phyloP scores from a whole-genome alignment of 2,797 vertebrate species.

The Ctenochaetus hawaiiensis region DNA sequence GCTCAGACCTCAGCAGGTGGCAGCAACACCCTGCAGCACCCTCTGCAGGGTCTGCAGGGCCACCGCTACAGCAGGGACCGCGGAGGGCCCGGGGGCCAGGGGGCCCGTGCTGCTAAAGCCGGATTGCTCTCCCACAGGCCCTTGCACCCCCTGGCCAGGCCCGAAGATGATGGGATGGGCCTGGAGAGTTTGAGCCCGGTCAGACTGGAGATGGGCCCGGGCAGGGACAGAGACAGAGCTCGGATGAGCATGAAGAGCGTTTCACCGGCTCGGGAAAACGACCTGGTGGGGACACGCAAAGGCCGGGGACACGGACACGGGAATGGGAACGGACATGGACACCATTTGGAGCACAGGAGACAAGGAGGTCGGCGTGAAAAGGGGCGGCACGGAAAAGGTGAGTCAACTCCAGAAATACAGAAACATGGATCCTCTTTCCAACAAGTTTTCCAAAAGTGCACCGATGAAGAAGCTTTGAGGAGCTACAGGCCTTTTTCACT shows the following conservation, averaged over 20 bases:
- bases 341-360: slow-evolving; percentile 84
- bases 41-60: slow-evolving; percentile 77
- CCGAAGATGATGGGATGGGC: slow-evolving; percentile 78
- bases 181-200: slow-evolving; percentile 83
- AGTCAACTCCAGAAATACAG: slow-evolving; percentile 1
- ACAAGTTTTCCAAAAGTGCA: not conserved
- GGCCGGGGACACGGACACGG: slow-evolving; percentile 74
- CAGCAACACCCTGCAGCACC: slow-evolving; percentile 82
- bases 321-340: slow-evolving; percentile 69
- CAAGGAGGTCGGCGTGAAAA: slow-evolving; percentile 88
- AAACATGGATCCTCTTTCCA: not conserved
- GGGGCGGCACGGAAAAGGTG: slow-evolving; percentile 89
- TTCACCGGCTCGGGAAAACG: slow-evolving; percentile 81
- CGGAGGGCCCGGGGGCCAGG: slow-evolving; percentile 75
- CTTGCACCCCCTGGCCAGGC: slow-evolving; percentile 61
- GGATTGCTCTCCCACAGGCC: slow-evolving; percentile 72
- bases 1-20: slow-evolving; percentile 54
- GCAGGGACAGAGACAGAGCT: slow-evolving; percentile 75
- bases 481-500: not conserved
- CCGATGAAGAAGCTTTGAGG: not conserved
- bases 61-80: slow-evolving; percentile 75
- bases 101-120: slow-evolving; percentile 74
- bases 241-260: slow-evolving; percentile 77
- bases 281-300: slow-evolving; percentile 84
- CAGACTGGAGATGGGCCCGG: slow-evolving; percentile 78